These are phyloP conservation scores for Psittacara wagleri DNA, from an alignment of 2,113 vertebrate species.

Conservation along the genomic window DNA sequence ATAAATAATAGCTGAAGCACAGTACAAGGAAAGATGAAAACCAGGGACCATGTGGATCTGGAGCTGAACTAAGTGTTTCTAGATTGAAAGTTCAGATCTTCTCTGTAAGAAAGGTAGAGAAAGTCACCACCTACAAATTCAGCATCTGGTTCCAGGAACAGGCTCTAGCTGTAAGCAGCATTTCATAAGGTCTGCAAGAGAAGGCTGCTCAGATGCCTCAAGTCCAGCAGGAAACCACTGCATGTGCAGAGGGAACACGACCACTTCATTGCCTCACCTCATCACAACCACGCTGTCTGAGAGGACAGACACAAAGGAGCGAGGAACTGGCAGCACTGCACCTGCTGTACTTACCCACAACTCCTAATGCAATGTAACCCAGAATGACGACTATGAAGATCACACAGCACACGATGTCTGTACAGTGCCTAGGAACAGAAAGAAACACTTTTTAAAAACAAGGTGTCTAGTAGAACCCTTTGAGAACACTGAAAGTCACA, in stretches of 20 bases:
- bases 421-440: conserved; percentile 83
- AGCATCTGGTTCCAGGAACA: background rate
- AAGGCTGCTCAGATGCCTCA: background rate
- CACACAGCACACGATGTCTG: conserved; percentile 89
- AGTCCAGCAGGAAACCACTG: background rate
- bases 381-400: conserved; percentile 90
- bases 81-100: background rate
- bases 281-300: background rate
- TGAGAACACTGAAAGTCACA: background rate
- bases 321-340: background rate
- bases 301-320: background rate
- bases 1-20: background rate
- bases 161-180: background rate
- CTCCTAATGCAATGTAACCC: conserved; percentile 90
- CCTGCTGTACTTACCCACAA: conserved; percentile 86
- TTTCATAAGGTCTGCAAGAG: background rate
- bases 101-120: background rate
- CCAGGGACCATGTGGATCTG: background rate
- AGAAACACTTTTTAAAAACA: conserved; percentile 10
- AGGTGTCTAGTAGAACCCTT: background rate
- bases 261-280: background rate
- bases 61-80: background rate
- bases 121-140: background rate
- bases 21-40: background rate
- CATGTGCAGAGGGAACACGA: background rate